A percentile compares a stretch with the other conserved stretches of the same genome.
These are phyloP conservation scores for Apodemia duryi DNA, from an alignment of 2,888 invertebrate genomes.

Conservation along the genomic window DNA sequence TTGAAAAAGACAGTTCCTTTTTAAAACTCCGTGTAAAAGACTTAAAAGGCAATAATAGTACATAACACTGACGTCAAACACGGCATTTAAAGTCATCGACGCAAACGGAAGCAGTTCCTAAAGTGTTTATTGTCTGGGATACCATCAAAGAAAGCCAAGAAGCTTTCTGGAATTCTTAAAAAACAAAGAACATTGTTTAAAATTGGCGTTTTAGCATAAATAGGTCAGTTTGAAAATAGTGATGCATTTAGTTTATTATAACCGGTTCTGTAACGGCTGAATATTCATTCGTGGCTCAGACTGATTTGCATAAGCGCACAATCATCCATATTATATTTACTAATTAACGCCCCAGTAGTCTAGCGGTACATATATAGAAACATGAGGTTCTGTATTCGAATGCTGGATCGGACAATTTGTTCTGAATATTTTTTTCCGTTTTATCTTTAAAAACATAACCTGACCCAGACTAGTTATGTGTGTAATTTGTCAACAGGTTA, in stretches of 20 bases:
- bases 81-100: slow-evolving; percentile 2
- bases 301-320: neutral
- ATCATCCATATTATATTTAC: too few species aligned
- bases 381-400: too few species aligned
- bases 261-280: neutral
- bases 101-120: slow-evolving; percentile 3
- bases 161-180: slow-evolving; percentile 11
- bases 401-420: too few species aligned
- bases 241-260: neutral
- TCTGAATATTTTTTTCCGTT: too few species aligned
- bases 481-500: too few species aligned
- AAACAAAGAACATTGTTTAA: slow-evolving; percentile 8
- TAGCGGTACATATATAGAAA: too few species aligned
- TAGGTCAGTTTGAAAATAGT: slow-evolving; percentile 3
- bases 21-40: neutral
- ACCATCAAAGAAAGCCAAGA: slow-evolving; percentile 13
- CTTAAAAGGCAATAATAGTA: neutral
- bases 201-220: slow-evolving; percentile 7
- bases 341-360: too few species aligned
- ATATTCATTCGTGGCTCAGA: neutral
- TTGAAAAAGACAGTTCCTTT: neutral
- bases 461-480: too few species aligned
- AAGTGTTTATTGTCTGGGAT: slow-evolving; percentile 12
- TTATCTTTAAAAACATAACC: too few species aligned
- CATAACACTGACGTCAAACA: neutral